Conservation (phyloP, 92 coral and sea anemone genomes). For the Galaxea fascicularis region DNA sequence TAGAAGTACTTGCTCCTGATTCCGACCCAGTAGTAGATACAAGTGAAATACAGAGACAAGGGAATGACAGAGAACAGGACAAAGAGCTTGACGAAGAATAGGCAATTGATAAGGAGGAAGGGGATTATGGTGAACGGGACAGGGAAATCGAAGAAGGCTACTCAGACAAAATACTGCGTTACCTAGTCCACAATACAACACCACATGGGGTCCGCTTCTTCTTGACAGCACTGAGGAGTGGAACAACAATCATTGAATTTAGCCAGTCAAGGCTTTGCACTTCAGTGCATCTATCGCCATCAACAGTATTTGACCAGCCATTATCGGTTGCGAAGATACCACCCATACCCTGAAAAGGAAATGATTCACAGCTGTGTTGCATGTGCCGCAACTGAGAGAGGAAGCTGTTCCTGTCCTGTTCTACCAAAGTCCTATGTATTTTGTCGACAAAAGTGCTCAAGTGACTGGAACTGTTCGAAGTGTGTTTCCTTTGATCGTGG, state of each 20-base stretch:
- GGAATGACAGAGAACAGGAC: neutral
- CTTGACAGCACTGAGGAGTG: conserved; percentile 22
- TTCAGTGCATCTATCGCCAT: neutral
- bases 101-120: neutral
- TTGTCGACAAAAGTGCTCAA: conserved; percentile 5
- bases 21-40: neutral
- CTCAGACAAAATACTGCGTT: conserved; percentile 27
- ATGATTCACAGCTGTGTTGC: conserved; percentile 11
- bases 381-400: neutral
- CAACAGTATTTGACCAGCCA: neutral
- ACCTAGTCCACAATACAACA: conserved; percentile 28
- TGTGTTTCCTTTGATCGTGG: neutral
- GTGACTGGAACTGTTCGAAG: neutral
- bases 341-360: conserved; percentile 10
- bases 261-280: conserved; percentile 1
- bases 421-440: conserved; percentile 13
- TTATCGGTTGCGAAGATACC: neutral
- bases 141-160: neutral
- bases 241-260: conserved; percentile 1
- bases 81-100: neutral
- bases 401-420: neutral
- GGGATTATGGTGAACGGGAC: neutral
- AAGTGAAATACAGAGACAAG: neutral
- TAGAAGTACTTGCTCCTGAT: neutral
- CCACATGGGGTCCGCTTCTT: conserved; percentile 28